phyloP scores from a whole-genome alignment of 2,797 vertebrate genomes.

The Mareca strepera region DNA sequence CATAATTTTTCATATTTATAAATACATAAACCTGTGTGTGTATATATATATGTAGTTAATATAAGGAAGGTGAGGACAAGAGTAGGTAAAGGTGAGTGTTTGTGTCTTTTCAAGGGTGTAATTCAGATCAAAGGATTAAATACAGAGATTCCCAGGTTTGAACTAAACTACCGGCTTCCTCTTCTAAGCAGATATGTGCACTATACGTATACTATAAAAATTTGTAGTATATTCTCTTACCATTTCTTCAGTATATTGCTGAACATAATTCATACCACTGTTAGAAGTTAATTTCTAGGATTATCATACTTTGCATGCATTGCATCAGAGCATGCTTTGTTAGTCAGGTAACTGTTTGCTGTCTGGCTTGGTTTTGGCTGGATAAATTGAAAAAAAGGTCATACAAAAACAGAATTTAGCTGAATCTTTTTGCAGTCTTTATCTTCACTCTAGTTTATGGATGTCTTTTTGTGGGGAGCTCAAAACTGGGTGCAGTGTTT shows the following conservation, averaged over 20 bases:
- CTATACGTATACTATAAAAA: background rate
- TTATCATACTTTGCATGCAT: background rate
- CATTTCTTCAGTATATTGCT: background rate
- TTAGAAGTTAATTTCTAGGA: background rate
- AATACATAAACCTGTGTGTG: too few relatives aligned
- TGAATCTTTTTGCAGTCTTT: background rate
- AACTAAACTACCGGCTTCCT: background rate
- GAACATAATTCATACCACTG: background rate
- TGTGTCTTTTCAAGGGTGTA: background rate
- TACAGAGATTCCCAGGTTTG: background rate
- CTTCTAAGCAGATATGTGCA: background rate
- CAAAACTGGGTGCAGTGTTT: background rate
- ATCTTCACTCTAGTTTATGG: background rate
- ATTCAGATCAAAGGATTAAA: background rate
- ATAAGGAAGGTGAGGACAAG: background rate
- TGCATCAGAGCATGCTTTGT: background rate
- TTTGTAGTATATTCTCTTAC: background rate
- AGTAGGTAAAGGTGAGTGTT: background rate
- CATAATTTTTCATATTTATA: too few relatives aligned
- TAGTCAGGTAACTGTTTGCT: background rate
- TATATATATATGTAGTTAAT: background rate
- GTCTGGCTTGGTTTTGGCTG: background rate
- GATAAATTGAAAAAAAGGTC: background rate
- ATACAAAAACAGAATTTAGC: background rate
- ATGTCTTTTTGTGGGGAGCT: background rate